Evolutionary conservation across 2,888 invertebrate species (phyloP), one percentile per base, ranked within the genome.

Genomic region (Chaetoderma sp.): DNA sequence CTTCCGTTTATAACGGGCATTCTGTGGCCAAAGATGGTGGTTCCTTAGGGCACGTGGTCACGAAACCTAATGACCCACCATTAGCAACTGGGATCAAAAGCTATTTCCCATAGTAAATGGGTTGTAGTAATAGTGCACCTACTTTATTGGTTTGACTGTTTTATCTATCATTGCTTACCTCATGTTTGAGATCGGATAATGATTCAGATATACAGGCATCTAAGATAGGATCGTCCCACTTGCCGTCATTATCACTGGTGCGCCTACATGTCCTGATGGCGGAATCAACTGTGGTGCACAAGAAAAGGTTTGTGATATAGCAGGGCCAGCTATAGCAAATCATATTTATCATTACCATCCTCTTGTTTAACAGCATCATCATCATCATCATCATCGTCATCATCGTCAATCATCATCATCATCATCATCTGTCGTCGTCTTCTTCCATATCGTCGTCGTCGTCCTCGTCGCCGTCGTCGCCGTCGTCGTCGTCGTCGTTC

Each of bases 201-300:
- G 73, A 73, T 8, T 63, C 44, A 8, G 83, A 80, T 33, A 84
- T 80, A 61, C 86, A 86, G 42, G 78, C 76, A 65, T 83, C 82
- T 1, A 85, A 80, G 39, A 77, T 64, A 4, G 86, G 82, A n/a
- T 74, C 72, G 23, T 73, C 75, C 86, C 86, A 86, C 21, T 76
- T 72, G 0, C 85, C 85, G 32, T 83, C 80, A 60, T 83, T 81
- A 59, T 82, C 76, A 18, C 70, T 62, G 33, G 70, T 78, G 62
- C 63, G 65, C 54, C 70, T 69, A 58, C 70, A 75, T 49, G 16
- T 71, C 73, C 25, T 78, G 21, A 21, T 42, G 4, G 57, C 59
- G 61, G 36, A 67, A 47, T 45, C 57, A n/a, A n/a, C n/a, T 49
- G 50, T 18, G 27, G 32, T 30, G 25, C 8, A 25, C 47, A 59